These are phyloP conservation scores for Dryadula phaetusa DNA, from an alignment of 2,888 invertebrate genomes.

Conservation along the genomic window DNA sequence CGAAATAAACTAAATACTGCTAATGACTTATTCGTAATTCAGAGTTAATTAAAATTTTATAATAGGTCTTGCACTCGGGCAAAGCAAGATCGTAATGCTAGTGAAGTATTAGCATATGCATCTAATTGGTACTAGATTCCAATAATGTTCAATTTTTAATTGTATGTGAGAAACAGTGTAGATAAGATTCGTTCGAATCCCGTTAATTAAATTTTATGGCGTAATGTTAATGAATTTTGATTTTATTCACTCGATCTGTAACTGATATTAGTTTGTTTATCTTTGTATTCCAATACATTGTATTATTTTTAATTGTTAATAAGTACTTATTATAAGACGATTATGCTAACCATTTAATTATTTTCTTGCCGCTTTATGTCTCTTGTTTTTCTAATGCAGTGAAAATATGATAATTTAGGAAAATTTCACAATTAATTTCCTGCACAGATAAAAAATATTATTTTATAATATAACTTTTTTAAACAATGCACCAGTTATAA, in stretches of 20 bases:
- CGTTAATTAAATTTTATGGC: constrained; percentile 27
- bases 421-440: too few species aligned
- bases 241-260: constrained; percentile 1
- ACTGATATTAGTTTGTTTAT: constrained; percentile 17
- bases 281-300: too few species aligned
- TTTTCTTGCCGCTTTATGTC: too few species aligned
- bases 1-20: too few species aligned
- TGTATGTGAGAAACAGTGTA: constrained; percentile 18
- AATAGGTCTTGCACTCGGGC: neutral
- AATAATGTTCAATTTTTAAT: constrained; percentile 17
- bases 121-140: neutral
- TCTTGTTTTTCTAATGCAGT: too few species aligned
- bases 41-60: neutral
- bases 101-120: neutral
- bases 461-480: too few species aligned
- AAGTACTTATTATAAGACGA: too few species aligned
- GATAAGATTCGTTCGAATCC: constrained; percentile 15
- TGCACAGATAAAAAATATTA: neutral
- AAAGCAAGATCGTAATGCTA: neutral
- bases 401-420: too few species aligned
- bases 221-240: constrained; percentile 14
- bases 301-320: too few species aligned
- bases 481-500: neutral
- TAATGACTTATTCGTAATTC: neutral
- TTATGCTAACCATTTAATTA: too few species aligned